Base-by-base conservation (phyloP, 1,140 invertebrate genomes). In the Cepaea nemoralis region DNA sequence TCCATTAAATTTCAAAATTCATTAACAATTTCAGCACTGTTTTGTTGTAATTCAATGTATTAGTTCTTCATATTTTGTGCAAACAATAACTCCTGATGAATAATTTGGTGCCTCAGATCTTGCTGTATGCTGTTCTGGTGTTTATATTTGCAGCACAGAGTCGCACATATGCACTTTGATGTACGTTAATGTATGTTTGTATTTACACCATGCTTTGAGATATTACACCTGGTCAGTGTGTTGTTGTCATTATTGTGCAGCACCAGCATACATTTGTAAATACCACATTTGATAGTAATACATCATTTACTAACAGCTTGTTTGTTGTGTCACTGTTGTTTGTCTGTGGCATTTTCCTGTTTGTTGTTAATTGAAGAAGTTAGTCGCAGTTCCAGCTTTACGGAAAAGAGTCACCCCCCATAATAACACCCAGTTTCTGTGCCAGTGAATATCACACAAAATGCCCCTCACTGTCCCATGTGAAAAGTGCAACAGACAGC, bases 201-300 rank as follows among this genome's bases (percentile, higher is more conserved):
- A 55, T 12, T 55, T 63, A 63, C 59, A 63, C 59, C 2, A 63
- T 63, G 59, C 59, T 63, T 55, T 63, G n/a, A 63, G 59, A 63
- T 63, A 63, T 63, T 63, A 63, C 59, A 63, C 59, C 3, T 63
- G 59, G 59, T 63, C 59, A 63, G 59, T 63, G 59, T 63, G 33
- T 63, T 63, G 59, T 63, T 63, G n/a, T n/a, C n/a, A 31, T 27
- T 55, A 63, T 63, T 63, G 59, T 63, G 59, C 59, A 63, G 59
- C 59, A 63, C 59, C n/a, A 63, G 33, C 59, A 63, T 63, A 63
- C 33, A 63, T 63, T n/a, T 31, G 59, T 63, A 22, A 63, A 63
- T 63, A 27, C 59, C 59, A 63, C 59, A 31, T 63, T 63, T 63
- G 59, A 27, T 63, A 63, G n/a, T 63, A 63, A 63, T 63, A 63